Evolutionary conservation across 2,888 invertebrate genomes (phyloP), one percentile per base, ranked within the genome.

Genomic region (Brachylomia viminalis): DNA sequence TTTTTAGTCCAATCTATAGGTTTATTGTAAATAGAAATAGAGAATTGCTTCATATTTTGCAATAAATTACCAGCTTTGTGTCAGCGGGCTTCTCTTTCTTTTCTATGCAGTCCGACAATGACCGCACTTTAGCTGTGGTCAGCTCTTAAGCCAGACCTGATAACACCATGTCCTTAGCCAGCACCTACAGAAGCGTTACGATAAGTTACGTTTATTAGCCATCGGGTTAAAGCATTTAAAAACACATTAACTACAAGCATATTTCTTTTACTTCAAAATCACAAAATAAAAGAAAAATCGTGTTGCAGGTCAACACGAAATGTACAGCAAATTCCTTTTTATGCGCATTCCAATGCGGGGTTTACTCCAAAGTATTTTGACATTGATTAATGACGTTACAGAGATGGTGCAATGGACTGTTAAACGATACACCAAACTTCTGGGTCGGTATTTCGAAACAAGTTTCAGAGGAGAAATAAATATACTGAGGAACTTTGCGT

Each of bases 391-490:
- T 86, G 84, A 83, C 38, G 56, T 75, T 64, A 64, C 79, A 75
- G 67, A 75, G 75, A 86, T 73, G 80, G 84, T 56, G 84, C 84
- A 84, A 84, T 84, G 84, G 80, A 84, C 75, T 79, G 84, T 83
- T 38, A 84, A 86, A 83, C 84, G 84, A 71, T 75, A 73, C 75
- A 86, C 66, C 52, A 59, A 86, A 84, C 86, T 84, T 86, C 58
- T 73, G 67, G 79, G 83, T 62, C 62, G 64, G 75, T 61, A 64
- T 79, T 73, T 64, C 56, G 70, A 74, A 64, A 77, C 70, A 77
- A 85, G 64, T 82, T 85, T 75, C 23, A 23, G 49, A 45, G 67
- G 42, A 65, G 49, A 70, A 74, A 81, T 73, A 73, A 56, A 73
- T 56, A 45, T 58, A 52, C 59, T 61, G 42, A 20, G 17, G 13